Evolutionary conservation across 2,797 vertebrate genomes (phyloP), one percentile per base, ranked within the genome.

Genomic region (Arrhamphus sclerolepis): DNA sequence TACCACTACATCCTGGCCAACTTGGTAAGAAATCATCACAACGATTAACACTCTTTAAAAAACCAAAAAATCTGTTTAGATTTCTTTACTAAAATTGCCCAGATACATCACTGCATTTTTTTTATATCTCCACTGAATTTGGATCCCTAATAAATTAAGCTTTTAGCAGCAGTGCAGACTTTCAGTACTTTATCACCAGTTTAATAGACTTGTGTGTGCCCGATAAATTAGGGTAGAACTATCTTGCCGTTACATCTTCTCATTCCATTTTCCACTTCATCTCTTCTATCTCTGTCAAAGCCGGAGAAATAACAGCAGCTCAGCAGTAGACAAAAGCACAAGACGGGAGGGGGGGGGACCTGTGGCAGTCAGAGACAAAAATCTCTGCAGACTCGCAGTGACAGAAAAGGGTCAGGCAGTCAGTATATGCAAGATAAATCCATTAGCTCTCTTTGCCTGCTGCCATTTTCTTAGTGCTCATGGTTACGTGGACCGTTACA

Each of bases 1-100:
- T 99, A 98, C 85, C 98, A 99, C 88, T 99, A 98, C 91, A 98
- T 99, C 78, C 92, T 99, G 66, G 97, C 96, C 70, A 99, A 98
- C 86, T 89, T 99, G 96, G 98, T 99, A 92, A 98, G 97, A 78
- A 66, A 16, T 40, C 1, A 0, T 22, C 22, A 17, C 56, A 5
- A n/a, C 18, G 9, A 3, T 13, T n/a, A 22, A 7, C 3, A 55
- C 21, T 18, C 17, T 53, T 51, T n/a, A n/a, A n/a, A n/a, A n/a
- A n/a, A n/a, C n/a, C n/a, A n/a, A n/a, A n/a, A n/a, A n/a, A n/a
- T n/a, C 21, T 10, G 14, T 19, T 7, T 7, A 1, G 1, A 48
- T 53, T 22, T 43, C 10, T 49, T 31, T 40, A 1, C 34, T 20
- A 6, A 47, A 10, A 34, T 20, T 20, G 29, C 40, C 22, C 22